Percentiles rank a stretch among this genome's conserved stretches.
Conservation (phyloP, 1,140 invertebrate genomes). For the Drosophila athabasca region DNA sequence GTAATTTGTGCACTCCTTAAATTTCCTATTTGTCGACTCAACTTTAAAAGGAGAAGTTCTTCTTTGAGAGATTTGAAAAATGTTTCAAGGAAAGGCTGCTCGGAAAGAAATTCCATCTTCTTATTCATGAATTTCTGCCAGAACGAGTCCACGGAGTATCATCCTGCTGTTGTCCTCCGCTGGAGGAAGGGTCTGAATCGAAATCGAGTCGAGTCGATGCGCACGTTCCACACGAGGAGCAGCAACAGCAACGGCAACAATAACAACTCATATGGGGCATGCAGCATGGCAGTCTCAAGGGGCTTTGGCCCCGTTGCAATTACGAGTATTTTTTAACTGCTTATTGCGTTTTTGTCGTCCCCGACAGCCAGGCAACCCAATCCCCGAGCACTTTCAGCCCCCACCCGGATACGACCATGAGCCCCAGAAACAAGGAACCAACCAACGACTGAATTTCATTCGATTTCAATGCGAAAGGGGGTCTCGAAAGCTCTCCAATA, state of each 20-base stretch:
- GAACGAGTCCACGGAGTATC: slow-evolving; percentile 71
- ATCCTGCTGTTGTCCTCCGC: slow-evolving; percentile 48
- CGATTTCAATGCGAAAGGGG: slow-evolving; percentile 76
- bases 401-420: slow-evolving; percentile 29
- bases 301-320: slow-evolving; percentile 69
- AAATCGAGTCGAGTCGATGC: slow-evolving; percentile 62
- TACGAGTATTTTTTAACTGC: slow-evolving; percentile 82
- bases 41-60: slow-evolving; percentile 7
- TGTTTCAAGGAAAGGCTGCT: slow-evolving; percentile 16
- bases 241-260: slow-evolving; percentile 42
- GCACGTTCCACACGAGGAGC: slow-evolving; percentile 60
- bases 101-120: slow-evolving; percentile 64
- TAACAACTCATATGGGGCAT: slow-evolving; percentile 72
- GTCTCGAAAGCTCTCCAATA: slow-evolving; percentile 74
- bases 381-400: slow-evolving; percentile 13
- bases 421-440: slow-evolving; percentile 69
- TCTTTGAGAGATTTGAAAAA: slow-evolving; percentile 1
- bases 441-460: slow-evolving; percentile 77
- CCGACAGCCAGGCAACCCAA: slow-evolving; percentile 5
- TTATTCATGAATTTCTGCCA: slow-evolving; percentile 69
- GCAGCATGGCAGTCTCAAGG: slow-evolving; percentile 59
- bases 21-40: background rate
- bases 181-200: slow-evolving; percentile 37
- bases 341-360: slow-evolving; percentile 74
- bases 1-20: slow-evolving; percentile 16